These are phyloP conservation scores for Lates calcarifer DNA, from an alignment of 2,113 vertebrate species.

Conservation along the genomic window DNA sequence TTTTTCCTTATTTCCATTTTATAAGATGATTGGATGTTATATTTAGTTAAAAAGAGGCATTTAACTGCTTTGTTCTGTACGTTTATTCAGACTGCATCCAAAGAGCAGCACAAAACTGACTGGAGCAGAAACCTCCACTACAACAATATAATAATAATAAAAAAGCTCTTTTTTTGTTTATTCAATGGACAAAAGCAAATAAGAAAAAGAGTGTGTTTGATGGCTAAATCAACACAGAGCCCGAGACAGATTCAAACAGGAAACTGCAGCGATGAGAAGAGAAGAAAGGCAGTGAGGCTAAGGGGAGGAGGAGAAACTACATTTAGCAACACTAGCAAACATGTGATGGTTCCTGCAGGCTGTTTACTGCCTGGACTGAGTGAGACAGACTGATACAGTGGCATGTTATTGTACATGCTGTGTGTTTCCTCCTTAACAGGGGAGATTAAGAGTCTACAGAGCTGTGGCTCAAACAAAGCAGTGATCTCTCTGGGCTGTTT, in stretches of 20 bases:
- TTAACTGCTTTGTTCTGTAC: too few species aligned
- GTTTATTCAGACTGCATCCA: too few species aligned
- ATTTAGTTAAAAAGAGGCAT: too few species aligned
- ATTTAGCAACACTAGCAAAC: not conserved
- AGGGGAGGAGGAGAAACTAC: not conserved
- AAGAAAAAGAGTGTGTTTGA: not conserved
- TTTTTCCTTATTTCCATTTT: too few species aligned
- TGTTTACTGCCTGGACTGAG: not conserved
- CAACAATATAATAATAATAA: not conserved
- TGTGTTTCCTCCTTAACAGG: not conserved
- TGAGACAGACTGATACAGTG: not conserved
- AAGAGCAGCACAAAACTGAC: not conserved
- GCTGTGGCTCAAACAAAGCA: not conserved
- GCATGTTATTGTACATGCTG: not conserved
- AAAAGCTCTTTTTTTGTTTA: not conserved
- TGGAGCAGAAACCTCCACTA: constrained; percentile 5
- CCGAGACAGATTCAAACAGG: not conserved
- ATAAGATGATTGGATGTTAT: too few species aligned
- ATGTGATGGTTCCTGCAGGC: not conserved
- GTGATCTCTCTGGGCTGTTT: constrained; percentile 1
- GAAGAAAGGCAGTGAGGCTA: not conserved
- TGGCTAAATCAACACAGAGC: not conserved
- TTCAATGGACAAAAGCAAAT: not conserved
- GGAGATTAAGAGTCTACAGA: not conserved
- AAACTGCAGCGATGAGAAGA: constrained; percentile 4